These are phyloP conservation scores for Clarias batrachus DNA, from an alignment of 2,113 vertebrate species.

Conservation along the genomic window DNA sequence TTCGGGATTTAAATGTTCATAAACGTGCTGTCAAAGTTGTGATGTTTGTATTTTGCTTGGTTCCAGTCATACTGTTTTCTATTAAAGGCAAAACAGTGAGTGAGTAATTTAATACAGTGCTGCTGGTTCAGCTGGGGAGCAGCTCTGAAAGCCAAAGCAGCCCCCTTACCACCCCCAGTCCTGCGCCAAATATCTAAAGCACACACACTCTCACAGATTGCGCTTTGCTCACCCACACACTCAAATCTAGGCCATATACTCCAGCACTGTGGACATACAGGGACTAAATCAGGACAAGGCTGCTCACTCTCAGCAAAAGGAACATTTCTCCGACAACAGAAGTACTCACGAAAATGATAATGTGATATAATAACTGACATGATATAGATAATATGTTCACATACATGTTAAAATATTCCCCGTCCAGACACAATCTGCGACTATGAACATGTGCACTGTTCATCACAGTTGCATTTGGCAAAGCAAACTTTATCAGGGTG, in stretches of 20 bases:
- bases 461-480: not conserved
- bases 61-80: not conserved
- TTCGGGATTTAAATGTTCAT: not conserved
- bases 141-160: conserved; percentile 24
- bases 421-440: not conserved
- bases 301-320: conserved; percentile 16
- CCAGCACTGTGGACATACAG: conserved; percentile 52
- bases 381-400: not conserved
- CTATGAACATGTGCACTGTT: conserved; percentile 6
- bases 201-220: conserved; percentile 45
- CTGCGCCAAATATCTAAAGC: conserved; percentile 44
- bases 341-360: not conserved
- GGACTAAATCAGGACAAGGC: conserved; percentile 53
- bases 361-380: not conserved
- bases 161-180: conserved; percentile 42
- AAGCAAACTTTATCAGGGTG: not conserved
- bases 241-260: conserved; percentile 57
- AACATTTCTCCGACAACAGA: not conserved
- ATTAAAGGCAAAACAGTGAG: not conserved
- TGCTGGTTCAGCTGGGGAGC: conserved; percentile 33
- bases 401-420: not conserved
- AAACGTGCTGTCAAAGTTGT: not conserved
- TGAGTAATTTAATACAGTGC: conserved; percentile 15
- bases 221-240: conserved; percentile 53
- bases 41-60: not conserved